Evolutionary conservation across 2,113 vertebrate species (phyloP).

Genomic region (Apus apus): DNA sequence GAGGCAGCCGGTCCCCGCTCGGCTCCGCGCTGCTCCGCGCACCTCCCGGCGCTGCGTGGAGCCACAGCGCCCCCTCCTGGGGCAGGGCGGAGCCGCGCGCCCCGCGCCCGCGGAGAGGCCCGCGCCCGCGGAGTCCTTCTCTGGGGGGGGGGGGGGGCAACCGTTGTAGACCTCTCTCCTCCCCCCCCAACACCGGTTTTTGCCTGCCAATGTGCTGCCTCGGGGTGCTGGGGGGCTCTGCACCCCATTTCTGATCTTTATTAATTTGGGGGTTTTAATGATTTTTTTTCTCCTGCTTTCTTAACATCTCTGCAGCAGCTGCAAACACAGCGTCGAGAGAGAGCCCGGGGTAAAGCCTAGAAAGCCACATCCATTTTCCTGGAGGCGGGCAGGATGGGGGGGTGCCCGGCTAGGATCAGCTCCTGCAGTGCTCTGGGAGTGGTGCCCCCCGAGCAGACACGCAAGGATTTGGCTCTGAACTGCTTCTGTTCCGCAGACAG

Average conservation of each 20-base stretch:
- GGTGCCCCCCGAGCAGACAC: fast-evolving
- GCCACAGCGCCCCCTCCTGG: slow-evolving; percentile 81
- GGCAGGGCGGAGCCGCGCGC: not conserved
- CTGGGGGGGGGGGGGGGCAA: not conserved
- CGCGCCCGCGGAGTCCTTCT: not conserved
- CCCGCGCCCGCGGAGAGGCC: not conserved
- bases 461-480: not conserved
- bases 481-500: not conserved
- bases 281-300: not conserved
- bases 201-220: no score
- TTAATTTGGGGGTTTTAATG: not conserved
- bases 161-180: not conserved
- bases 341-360: not conserved
- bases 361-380: not conserved
- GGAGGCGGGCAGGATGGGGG: not conserved
- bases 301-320: not conserved
- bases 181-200: no score
- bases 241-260: not conserved
- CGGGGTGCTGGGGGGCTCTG: fast-evolving
- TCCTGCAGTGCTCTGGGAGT: not conserved
- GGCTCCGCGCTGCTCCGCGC: not conserved
- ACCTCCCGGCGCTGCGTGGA: slow-evolving; percentile 52
- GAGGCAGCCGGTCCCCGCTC: no score
- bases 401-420: not conserved
- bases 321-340: fast-evolving